Conservation (phyloP, 2,797 vertebrate species). For the Petrocephalus sullivani region DNA sequence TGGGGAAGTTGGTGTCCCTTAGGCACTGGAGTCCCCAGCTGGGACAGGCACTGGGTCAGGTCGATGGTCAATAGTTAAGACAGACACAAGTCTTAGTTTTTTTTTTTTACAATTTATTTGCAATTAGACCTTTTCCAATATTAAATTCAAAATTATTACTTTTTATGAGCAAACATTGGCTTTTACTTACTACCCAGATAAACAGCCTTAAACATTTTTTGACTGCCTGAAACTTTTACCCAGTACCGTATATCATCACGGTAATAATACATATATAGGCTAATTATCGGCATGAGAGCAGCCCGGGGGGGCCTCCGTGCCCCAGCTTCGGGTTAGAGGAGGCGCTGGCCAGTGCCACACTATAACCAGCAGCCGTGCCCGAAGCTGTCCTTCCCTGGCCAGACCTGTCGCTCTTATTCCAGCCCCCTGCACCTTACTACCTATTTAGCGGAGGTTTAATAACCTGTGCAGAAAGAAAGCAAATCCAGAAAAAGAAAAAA, state of each 20-base stretch:
- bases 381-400: not conserved
- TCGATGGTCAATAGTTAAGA: not conserved
- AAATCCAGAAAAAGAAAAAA: slow-evolving; percentile 6
- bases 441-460: slow-evolving; percentile 6
- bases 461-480: slow-evolving; percentile 5
- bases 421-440: not conserved
- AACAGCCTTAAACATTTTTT: not conserved
- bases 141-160: not conserved
- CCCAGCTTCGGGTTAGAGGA: too few species aligned
- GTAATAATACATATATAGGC: not conserved
- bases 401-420: not conserved
- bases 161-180: not conserved
- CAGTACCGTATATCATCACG: not conserved
- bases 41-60: not conserved
- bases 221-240: not conserved
- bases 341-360: not conserved
- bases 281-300: not conserved
- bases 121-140: not conserved
- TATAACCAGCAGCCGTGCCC: not conserved
- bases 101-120: not conserved
- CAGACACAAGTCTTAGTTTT: not conserved
- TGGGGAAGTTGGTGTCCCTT: not conserved
- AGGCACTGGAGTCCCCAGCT: not conserved
- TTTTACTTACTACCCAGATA: not conserved
- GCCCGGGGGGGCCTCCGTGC: not conserved